Percentiles rank a stretch among this genome's conserved stretches.
phyloP scores from a whole-genome alignment of 2,888 invertebrate genomes.

The Osmoderma eremita region DNA sequence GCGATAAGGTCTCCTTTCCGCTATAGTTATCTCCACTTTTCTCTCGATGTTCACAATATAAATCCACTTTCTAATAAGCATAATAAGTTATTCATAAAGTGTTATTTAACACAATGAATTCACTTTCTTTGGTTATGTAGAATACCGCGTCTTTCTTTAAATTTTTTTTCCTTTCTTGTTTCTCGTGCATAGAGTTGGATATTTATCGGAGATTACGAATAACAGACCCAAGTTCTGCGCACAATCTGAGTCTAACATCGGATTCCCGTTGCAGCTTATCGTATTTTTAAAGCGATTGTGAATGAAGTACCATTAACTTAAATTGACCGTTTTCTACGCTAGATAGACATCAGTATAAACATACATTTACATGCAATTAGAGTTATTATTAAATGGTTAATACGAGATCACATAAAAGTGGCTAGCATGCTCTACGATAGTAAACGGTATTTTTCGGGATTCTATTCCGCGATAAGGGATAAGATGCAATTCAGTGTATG shows the following conservation, averaged over 20 bases:
- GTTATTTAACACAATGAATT: constrained; percentile 42
- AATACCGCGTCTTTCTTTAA: constrained; percentile 20
- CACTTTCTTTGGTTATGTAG: constrained; percentile 40
- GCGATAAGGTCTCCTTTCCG: constrained; percentile 32
- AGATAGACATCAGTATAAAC: constrained; percentile 40
- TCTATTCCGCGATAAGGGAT: neutral
- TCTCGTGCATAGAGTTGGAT: constrained; percentile 10
- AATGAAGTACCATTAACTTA: constrained; percentile 39
- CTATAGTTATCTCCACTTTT: constrained; percentile 36
- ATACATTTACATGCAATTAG: constrained; percentile 42
- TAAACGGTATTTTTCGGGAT: constrained; percentile 18
- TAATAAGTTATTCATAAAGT: constrained; percentile 40
- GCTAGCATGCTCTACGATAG: constrained; percentile 7
- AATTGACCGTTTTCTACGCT: constrained; percentile 35
- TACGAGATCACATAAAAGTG: constrained; percentile 15
- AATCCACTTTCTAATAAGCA: constrained; percentile 40
- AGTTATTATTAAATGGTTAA: constrained; percentile 35
- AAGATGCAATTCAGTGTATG: constrained; percentile 12
- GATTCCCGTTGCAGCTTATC: constrained; percentile 36
- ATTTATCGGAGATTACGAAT: constrained; percentile 31
- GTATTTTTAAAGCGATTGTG: constrained; percentile 27
- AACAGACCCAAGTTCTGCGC: constrained; percentile 23
- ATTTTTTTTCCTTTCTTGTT: no score
- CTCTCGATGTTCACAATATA: constrained; percentile 30
- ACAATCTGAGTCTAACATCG: constrained; percentile 36